Conservation (phyloP, 2,113 vertebrate species). For the Pseudopodoces humilis region DNA sequence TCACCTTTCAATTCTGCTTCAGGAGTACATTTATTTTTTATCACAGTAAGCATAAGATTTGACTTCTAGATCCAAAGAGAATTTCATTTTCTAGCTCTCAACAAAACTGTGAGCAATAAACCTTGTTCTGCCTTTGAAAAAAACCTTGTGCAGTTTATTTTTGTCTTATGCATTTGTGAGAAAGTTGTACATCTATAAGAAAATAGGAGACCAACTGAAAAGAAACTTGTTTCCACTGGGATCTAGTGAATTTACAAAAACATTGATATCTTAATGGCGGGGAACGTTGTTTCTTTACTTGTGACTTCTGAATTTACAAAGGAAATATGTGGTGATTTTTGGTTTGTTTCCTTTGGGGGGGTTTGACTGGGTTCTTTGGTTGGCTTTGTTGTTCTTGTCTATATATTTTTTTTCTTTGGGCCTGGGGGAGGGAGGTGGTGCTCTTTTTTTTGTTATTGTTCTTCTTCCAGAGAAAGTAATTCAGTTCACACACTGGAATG, state of each 20-base stretch:
- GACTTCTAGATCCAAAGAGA: neutral
- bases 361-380: rapidly evolving
- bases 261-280: neutral
- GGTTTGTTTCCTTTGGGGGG: rapidly evolving
- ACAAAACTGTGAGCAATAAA: neutral
- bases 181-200: neutral
- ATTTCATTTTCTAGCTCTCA: neutral
- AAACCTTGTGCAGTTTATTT: neutral
- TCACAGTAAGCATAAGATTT: neutral
- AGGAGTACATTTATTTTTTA: neutral
- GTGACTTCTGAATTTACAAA: neutral
- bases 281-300: neutral
- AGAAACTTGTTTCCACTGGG: neutral
- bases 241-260: neutral
- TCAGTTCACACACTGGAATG: neutral
- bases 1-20: neutral
- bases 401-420: too few relatives aligned
- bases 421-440: too few relatives aligned
- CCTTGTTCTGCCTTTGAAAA: neutral
- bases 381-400: neutral
- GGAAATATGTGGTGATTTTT: neutral
- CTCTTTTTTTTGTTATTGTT: neutral
- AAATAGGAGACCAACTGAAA: neutral
- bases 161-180: neutral
- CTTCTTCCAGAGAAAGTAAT: neutral